Percentiles rank a stretch among this genome's conserved stretches.
phyloP scores from a whole-genome alignment of 2,113 vertebrate species.

The Panurus biarmicus region DNA sequence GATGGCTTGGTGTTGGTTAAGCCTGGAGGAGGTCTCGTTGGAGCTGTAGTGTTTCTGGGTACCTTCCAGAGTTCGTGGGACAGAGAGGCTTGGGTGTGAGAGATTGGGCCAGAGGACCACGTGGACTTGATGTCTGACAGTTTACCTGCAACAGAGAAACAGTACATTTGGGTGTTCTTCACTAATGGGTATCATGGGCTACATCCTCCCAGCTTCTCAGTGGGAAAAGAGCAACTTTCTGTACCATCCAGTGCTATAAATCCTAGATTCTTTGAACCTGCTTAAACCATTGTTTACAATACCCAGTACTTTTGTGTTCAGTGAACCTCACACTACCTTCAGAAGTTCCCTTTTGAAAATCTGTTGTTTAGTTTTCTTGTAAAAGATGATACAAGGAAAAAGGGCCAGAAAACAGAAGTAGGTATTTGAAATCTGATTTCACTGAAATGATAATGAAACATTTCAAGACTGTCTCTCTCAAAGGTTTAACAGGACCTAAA shows the following conservation, averaged over 20 bases:
- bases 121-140: slow-evolving; percentile 95
- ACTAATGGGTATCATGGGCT: background rate
- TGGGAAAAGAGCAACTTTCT: background rate
- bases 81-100: slow-evolving; percentile 89
- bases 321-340: background rate
- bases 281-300: background rate
- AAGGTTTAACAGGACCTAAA: background rate
- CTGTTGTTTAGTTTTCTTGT: background rate
- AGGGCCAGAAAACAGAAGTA: background rate
- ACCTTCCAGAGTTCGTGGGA: slow-evolving; percentile 98
- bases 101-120: slow-evolving; percentile 90
- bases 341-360: background rate
- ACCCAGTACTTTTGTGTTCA: background rate
- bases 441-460: background rate
- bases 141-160: slow-evolving; percentile 77
- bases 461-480: background rate
- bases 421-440: background rate
- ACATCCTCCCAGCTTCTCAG: background rate
- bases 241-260: background rate
- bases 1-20: slow-evolving; percentile 91
- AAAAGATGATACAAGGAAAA: background rate
- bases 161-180: background rate
- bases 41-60: slow-evolving; percentile 84
- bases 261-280: background rate
- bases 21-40: slow-evolving; percentile 91